These are phyloP conservation scores for Anodontia alba DNA, from an alignment of 2,888 invertebrate species.

Conservation along the genomic window DNA sequence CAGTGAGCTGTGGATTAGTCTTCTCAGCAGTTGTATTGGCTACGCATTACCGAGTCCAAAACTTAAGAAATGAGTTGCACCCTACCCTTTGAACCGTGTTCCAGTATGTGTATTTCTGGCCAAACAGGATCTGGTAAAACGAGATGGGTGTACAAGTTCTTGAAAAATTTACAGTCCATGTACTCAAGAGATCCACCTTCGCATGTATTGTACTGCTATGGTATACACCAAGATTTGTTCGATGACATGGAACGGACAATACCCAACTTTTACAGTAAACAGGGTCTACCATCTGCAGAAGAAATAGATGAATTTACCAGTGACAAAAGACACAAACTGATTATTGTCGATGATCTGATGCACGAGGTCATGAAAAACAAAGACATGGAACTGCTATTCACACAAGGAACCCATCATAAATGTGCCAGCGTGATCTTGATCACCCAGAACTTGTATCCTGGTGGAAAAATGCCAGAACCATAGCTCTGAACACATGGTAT, in stretches of 20 bases:
- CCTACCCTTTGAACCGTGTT: conserved; percentile 49
- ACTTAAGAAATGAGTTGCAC: conserved; percentile 31
- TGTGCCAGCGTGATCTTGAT: conserved; percentile 15
- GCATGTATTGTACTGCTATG: conserved; percentile 34
- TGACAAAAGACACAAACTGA: conserved; percentile 26
- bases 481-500: conserved; percentile 33
- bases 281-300: conserved; percentile 21
- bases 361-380: conserved; percentile 28
- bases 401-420: conserved; percentile 38
- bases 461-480: conserved; percentile 30
- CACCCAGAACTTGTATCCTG: conserved; percentile 22
- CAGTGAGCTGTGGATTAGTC: conserved; percentile 37
- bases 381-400: conserved; percentile 35
- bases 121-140: conserved; percentile 51
- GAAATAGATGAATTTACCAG: conserved; percentile 36
- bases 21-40: conserved; percentile 39
- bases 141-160: conserved; percentile 41
- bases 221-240: conserved; percentile 38
- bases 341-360: conserved; percentile 40
- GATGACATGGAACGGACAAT: conserved; percentile 39
- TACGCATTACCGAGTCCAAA: conserved; percentile 41
- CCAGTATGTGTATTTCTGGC: conserved; percentile 48
- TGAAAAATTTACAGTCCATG: conserved; percentile 32
- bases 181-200: conserved; percentile 40
- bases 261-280: conserved; percentile 26